Base-by-base conservation (phyloP, 1,140 invertebrate species). In the Probaryconus sp. region DNA sequence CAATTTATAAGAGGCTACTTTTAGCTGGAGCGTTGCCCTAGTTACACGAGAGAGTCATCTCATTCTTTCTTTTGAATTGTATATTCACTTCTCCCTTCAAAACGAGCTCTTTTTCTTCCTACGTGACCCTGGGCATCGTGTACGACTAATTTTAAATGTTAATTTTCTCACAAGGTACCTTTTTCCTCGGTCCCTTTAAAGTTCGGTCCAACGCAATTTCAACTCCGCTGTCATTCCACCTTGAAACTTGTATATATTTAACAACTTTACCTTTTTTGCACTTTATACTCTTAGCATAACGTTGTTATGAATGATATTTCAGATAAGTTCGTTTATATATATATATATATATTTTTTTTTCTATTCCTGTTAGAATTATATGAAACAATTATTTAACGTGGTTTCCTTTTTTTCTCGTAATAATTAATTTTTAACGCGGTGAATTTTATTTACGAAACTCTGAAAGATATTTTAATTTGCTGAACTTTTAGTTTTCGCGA, bases 131-230 rank as follows among this genome's bases (percentile, higher is more conserved):
- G 58, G 51, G 55, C 67, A 48, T 26, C 56, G 40, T 40, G 40
- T 40, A 55, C 55, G 55, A 30, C 68, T 64, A 63, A 56, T 71
- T 64, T 64, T 56, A 70, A 70, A 70, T 70, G 67, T 63, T 70
- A 70, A 70, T 70, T 70, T 63, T 70, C 56, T 63, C 67, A 33
- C 65, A 69, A 60, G 45, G 55, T 60, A 33, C 47, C 64, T 69
- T 69, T 58, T 68, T 58, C 53, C n/a, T n/a, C n/a, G n/a, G 9
- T 51, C 28, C 55, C 65, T 60, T 69, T 45, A 58, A 69, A 60
- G 65, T 69, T 58, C 30, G 30, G 65, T 58, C 53, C 65, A 56
- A 69, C 47, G 40, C 43, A 42, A 68, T 61, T 69, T 30, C 20
- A 58, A 53, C 47, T 58, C 26, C 30, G 38, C 58, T 61, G 63